These are phyloP conservation scores for Leucoma salicis DNA, from an alignment of 2,888 invertebrate genomes.

Conservation along the genomic window DNA sequence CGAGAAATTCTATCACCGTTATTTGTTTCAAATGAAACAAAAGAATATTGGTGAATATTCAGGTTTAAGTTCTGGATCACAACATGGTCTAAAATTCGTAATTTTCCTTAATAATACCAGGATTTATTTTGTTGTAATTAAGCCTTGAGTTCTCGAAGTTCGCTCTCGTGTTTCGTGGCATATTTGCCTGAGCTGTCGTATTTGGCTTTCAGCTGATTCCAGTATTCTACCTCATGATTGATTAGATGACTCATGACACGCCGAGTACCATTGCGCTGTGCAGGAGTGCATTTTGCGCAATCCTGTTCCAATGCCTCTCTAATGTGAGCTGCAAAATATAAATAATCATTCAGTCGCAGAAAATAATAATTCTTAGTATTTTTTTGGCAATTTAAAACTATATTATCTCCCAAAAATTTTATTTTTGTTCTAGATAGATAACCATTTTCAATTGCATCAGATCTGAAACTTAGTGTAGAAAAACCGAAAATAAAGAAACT, in stretches of 20 bases:
- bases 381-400: too few relatives aligned
- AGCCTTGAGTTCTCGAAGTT: conserved; percentile 15
- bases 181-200: conserved; percentile 54
- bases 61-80: background rate
- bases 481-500: too few relatives aligned
- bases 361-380: too few relatives aligned
- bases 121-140: background rate
- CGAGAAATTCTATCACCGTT: background rate
- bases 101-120: background rate
- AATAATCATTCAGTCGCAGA: too few relatives aligned
- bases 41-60: background rate
- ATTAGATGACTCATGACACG: conserved; percentile 51
- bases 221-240: conserved; percentile 46
- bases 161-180: conserved; percentile 36
- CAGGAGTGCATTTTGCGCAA: conserved; percentile 50
- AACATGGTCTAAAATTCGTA: background rate
- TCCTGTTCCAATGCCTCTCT: conserved; percentile 49
- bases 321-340: conserved; percentile 26
- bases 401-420: too few relatives aligned
- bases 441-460: too few relatives aligned
- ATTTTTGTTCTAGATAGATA: too few relatives aligned
- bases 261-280: conserved; percentile 44
- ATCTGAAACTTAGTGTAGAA: too few relatives aligned
- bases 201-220: conserved; percentile 51
- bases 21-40: background rate